Percentiles rank a stretch among this genome's conserved stretches.
These are phyloP conservation scores for Battus philenor DNA, from an alignment of 1,140 invertebrate genomes.

Conservation along the genomic window DNA sequence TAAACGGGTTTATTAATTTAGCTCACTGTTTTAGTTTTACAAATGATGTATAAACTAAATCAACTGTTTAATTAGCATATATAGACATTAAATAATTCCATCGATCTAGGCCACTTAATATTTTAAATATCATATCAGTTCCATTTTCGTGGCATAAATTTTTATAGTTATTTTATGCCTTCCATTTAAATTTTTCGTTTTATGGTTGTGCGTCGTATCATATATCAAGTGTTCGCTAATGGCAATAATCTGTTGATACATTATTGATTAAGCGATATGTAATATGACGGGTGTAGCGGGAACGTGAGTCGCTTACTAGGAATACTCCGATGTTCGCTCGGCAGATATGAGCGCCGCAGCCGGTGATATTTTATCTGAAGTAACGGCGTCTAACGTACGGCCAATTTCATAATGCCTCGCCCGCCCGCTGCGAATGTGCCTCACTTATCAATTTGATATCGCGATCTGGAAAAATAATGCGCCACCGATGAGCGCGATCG, in stretches of 20 bases:
- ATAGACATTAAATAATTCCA: conserved; percentile 10
- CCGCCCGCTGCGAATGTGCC: conserved; percentile 61
- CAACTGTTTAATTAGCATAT: conserved; percentile 16
- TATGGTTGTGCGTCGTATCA: conserved; percentile 4
- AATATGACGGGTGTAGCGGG: conserved; percentile 42
- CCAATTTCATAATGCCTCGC: conserved; percentile 74
- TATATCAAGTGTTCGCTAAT: conserved; percentile 23
- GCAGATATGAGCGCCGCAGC: conserved; percentile 65
- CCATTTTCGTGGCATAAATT: conserved; percentile 3
- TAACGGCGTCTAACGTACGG: conserved; percentile 73
- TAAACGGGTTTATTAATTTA: too few relatives aligned
- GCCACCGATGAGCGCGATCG: conserved; percentile 38
- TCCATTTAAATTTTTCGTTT: conserved; percentile 4
- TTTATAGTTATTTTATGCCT: conserved; percentile 8
- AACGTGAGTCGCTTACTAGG: conserved; percentile 48
- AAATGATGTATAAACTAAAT: too few relatives aligned
- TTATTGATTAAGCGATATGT: conserved; percentile 46
- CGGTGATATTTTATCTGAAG: conserved; percentile 73
- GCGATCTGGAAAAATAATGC: conserved; percentile 67
- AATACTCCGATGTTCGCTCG: conserved; percentile 33
- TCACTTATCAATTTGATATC: conserved; percentile 75
- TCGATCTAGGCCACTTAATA: conserved; percentile 6
- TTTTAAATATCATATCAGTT: conserved; percentile 13
- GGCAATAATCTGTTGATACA: conserved; percentile 34
- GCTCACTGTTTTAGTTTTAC: too few relatives aligned